These are phyloP conservation scores for Cosmorhoe ocellata DNA, from an alignment of 2,888 invertebrate genomes.

Conservation along the genomic window DNA sequence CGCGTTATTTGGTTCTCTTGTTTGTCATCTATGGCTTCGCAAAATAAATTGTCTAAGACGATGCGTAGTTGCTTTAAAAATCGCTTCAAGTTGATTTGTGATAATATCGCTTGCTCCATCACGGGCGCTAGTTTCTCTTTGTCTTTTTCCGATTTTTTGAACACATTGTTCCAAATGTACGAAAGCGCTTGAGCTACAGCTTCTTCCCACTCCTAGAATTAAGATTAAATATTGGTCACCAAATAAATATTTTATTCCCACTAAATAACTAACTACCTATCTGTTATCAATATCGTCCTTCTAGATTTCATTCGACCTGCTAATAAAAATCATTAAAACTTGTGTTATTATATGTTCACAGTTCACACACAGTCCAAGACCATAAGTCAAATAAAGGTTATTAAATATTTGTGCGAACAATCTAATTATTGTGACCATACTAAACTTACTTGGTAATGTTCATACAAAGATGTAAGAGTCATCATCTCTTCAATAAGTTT, in stretches of 20 bases:
- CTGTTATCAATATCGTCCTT: no score
- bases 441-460: slow-evolving; percentile 67
- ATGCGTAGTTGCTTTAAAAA: slow-evolving; percentile 68
- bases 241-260: slow-evolving; percentile 2
- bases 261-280: no score
- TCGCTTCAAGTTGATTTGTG: slow-evolving; percentile 69
- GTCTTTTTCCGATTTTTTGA: slow-evolving; percentile 85
- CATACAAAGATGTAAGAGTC: slow-evolving; percentile 60
- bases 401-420: no score
- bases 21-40: slow-evolving; percentile 41
- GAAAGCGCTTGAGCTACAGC: slow-evolving; percentile 85
- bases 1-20: slow-evolving; percentile 48
- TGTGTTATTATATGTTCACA: no score
- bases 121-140: slow-evolving; percentile 81
- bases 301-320: no score
- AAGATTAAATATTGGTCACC: slow-evolving; percentile 11
- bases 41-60: slow-evolving; percentile 63
- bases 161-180: slow-evolving; percentile 84
- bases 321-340: no score
- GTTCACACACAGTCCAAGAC: no score
- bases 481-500: slow-evolving; percentile 70
- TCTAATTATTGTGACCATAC: no score
- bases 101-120: slow-evolving; percentile 70
- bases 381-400: no score
- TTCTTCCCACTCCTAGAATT: slow-evolving; percentile 90